Base-by-base conservation (phyloP, 1,140 invertebrate genomes). In the Alviniconcha marisindica region DNA sequence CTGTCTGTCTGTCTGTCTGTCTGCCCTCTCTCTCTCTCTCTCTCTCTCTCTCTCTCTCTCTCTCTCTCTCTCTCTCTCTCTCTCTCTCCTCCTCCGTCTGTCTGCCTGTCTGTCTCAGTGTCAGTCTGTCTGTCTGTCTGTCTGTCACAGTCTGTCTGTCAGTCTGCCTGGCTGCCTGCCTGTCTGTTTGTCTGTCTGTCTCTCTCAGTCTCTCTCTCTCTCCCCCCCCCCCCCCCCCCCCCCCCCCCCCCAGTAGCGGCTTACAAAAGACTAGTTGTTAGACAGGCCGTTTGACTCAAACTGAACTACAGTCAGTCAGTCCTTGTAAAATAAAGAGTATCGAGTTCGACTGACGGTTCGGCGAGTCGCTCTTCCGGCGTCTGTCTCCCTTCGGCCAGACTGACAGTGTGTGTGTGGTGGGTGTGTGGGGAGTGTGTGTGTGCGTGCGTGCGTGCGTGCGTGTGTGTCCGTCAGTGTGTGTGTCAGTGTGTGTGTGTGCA, bases 11-110 rank as follows among this genome's bases (percentile, higher is more conserved):
- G 12, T 38, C 66, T 38, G 12, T 71, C 66, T 71, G 12, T 71
- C 66, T 71, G n/a, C n/a, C n/a, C 66, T 71, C 28, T 71, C 66
- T 71, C 66, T 33, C 66, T 71, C 36, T 71, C 66, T 71, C 66
- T 31, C 36, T 71, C 12, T 15, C 48, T 51, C 21, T 1, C 12
- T 21, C 48, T 21, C 48, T 15, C 21, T 15, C 48, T 15, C 21
- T 51, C 21, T 51, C 7, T 18, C 18, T 51, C 48, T 51, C 48
- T 51, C 48, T 51, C 7, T 51, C 48, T 51, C 48, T 51, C 48
- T 51, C 48, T 51, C 7, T 51, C 48, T 51, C 48, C 18, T 18
- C 18, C 7, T 51, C 48, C 18, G 7, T 51, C 48, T 51, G 7
- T 51, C 48, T 51, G 48, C 18, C 48, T 51, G 7, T 51, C 48